phyloP scores from a whole-genome alignment of 2,113 vertebrate species.

The Vidua macroura region DNA sequence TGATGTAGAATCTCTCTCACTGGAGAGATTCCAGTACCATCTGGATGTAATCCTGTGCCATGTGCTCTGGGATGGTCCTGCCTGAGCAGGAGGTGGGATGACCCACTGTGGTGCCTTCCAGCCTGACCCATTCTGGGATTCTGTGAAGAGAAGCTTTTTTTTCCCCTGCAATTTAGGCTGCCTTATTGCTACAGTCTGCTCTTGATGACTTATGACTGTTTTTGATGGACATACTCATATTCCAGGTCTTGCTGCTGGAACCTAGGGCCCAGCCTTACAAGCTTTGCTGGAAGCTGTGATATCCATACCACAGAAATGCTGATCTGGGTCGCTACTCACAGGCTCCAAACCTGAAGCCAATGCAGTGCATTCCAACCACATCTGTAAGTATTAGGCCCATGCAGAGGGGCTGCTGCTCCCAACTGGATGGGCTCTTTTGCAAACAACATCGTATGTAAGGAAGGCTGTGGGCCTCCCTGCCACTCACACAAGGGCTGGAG shows the following conservation, averaged over 20 bases:
- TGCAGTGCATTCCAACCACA: not conserved
- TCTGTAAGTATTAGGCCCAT: not conserved
- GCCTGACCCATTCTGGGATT: not conserved
- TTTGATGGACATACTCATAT: not conserved
- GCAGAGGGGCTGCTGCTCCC: not conserved
- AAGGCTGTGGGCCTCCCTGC: not conserved
- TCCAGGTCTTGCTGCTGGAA: not conserved
- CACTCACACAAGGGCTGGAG: not conserved
- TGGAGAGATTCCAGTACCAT: not conserved
- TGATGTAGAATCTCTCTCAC: not conserved
- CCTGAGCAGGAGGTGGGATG: not conserved
- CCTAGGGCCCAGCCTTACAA: not conserved
- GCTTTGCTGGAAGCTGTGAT: not conserved
- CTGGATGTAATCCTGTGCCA: not conserved
- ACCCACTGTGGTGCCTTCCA: not conserved
- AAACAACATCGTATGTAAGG: fast-evolving
- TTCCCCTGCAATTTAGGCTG: not conserved
- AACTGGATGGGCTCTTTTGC: not conserved
- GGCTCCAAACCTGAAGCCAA: not conserved
- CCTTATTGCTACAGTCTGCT: not conserved
- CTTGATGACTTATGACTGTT: not conserved
- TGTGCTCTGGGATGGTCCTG: not conserved
- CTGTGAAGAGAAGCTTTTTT: not conserved
- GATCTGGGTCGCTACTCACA: fast-evolving
- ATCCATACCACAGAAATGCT: fast-evolving